phyloP scores from a whole-genome alignment of 1,140 invertebrate genomes.

The Ptiloglossa arizonensis region DNA sequence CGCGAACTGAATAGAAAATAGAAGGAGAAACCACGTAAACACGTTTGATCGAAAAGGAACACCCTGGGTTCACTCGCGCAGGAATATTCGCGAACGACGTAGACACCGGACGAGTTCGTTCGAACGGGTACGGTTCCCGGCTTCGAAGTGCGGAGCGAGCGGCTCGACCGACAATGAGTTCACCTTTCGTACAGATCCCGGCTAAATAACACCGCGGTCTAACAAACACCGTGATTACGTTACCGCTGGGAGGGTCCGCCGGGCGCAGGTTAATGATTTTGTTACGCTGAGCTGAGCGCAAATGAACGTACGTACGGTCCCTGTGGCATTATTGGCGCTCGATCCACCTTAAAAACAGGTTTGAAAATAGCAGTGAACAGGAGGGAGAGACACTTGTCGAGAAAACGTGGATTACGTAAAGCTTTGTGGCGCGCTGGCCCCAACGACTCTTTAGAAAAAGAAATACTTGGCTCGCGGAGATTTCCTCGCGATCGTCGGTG shows the following conservation, averaged over 20 bases:
- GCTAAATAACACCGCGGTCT: constrained; percentile 35
- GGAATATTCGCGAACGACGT: background rate
- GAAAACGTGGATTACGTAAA: constrained; percentile 49
- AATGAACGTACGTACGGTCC: constrained; percentile 46
- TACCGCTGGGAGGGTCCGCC: constrained; percentile 39
- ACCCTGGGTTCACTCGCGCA: constrained; percentile 1
- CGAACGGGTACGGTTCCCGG: background rate
- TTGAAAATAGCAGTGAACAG: constrained; percentile 29
- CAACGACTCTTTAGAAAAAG: constrained; percentile 39
- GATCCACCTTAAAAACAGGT: constrained; percentile 54
- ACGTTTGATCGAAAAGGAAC: too few relatives aligned
- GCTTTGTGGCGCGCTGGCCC: constrained; percentile 34
- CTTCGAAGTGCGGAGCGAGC: background rate
- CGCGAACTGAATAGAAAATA: too few relatives aligned
- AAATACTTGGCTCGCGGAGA: constrained; percentile 52
- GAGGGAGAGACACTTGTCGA: constrained; percentile 9
- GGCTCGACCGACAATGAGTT: constrained; percentile 23
- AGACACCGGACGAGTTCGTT: background rate
- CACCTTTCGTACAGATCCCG: constrained; percentile 21
- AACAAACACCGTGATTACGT: constrained; percentile 49
- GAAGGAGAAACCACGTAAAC: too few relatives aligned
- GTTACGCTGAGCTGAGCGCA: constrained; percentile 57
- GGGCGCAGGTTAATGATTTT: constrained; percentile 51
- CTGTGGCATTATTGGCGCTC: constrained; percentile 42
- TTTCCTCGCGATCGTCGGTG: constrained; percentile 2